These are phyloP conservation scores for Colostygia pectinataria DNA, from an alignment of 2,888 invertebrate genomes.

Conservation along the genomic window DNA sequence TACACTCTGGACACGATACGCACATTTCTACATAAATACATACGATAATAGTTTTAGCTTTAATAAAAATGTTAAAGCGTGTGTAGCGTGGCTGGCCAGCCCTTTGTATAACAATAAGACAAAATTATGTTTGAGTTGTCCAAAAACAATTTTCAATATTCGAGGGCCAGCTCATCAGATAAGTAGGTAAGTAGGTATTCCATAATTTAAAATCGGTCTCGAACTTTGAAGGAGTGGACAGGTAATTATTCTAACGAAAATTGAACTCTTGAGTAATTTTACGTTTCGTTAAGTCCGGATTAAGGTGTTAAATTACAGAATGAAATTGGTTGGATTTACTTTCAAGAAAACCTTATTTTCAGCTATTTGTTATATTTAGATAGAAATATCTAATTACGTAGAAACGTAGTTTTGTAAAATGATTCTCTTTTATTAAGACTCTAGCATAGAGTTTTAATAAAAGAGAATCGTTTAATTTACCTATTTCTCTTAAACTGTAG, in stretches of 20 bases:
- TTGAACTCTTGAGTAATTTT: constrained; percentile 36
- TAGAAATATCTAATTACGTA: background rate
- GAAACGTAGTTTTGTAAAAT: background rate
- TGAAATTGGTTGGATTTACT: constrained; percentile 28
- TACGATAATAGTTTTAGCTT: too few relatives aligned
- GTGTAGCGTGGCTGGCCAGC: too few relatives aligned
- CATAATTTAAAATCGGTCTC: constrained; percentile 29
- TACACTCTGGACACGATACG: too few relatives aligned
- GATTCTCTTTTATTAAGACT: too few relatives aligned
- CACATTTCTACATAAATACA: too few relatives aligned
- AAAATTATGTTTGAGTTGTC: too few relatives aligned
- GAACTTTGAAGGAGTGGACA: constrained; percentile 31
- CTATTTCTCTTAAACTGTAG: too few relatives aligned
- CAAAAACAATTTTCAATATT: constrained; percentile 14
- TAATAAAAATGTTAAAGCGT: too few relatives aligned
- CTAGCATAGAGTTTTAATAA: too few relatives aligned
- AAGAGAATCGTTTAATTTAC: too few relatives aligned
- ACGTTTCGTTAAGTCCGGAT: constrained; percentile 37
- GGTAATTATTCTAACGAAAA: constrained; percentile 38
- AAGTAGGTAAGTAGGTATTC: too few relatives aligned
- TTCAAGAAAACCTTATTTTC: constrained; percentile 14
- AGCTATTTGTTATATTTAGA: background rate
- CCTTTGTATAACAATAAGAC: too few relatives aligned
- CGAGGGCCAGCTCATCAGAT: constrained; percentile 16
- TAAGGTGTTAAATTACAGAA: constrained; percentile 38